phyloP scores from a whole-genome alignment of 2,113 vertebrate genomes.

The Phoxinus phoxinus region DNA sequence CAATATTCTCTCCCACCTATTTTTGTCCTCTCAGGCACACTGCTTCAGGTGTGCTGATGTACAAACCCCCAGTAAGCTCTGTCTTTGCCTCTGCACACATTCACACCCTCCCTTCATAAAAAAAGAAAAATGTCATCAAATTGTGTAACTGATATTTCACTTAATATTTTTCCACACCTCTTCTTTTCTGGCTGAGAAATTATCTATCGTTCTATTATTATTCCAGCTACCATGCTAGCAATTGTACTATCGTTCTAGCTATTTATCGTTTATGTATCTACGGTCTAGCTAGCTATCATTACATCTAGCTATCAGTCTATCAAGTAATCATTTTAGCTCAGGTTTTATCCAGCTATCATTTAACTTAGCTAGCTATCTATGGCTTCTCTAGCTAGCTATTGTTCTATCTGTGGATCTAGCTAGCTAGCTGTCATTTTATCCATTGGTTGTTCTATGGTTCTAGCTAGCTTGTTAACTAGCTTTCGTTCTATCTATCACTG shows the following conservation, averaged over 20 bases:
- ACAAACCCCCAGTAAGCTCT: not conserved
- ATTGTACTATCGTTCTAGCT: not conserved
- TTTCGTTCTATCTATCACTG: too few species aligned
- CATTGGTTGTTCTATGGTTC: not conserved
- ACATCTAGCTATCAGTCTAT: not conserved
- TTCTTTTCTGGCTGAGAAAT: not conserved
- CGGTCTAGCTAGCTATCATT: too few species aligned
- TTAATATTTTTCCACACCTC: not conserved
- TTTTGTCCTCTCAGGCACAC: not conserved
- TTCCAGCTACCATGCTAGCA: not conserved
- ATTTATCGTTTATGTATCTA: not conserved
- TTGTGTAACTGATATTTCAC: not conserved
- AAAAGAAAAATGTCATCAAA: not conserved
- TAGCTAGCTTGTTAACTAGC: too few species aligned
- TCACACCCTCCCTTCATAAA: not conserved
- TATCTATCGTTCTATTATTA: not conserved
- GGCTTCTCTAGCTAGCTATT: too few species aligned
- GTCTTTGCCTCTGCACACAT: not conserved
- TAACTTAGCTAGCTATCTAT: not conserved
- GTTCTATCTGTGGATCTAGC: too few species aligned
- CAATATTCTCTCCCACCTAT: slow-evolving; percentile 3
- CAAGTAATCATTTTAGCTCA: too few species aligned
- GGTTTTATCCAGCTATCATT: too few species aligned
- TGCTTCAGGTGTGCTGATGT: slow-evolving; percentile 4
- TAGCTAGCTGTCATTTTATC: not conserved